Conservation (phyloP, 2,888 invertebrate species). For the Calameuta filiformis region DNA sequence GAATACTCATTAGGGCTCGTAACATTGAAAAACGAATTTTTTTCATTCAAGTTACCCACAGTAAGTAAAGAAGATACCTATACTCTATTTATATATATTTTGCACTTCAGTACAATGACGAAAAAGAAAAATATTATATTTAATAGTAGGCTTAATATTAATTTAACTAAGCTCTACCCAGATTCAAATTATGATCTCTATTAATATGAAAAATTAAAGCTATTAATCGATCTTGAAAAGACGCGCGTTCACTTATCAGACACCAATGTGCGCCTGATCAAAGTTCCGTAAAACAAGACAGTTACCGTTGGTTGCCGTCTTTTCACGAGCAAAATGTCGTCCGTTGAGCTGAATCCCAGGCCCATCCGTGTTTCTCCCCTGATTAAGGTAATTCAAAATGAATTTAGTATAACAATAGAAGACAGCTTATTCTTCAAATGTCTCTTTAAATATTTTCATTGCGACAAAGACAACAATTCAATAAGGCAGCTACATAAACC, state of each 20-base stretch:
- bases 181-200: neutral
- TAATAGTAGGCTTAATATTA: neutral
- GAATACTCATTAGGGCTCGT: neutral
- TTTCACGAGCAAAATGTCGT: constrained; percentile 48
- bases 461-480: neutral
- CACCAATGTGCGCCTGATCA: neutral
- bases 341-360: constrained; percentile 51
- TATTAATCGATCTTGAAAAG: neutral
- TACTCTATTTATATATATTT: neutral
- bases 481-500: neutral
- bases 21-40: neutral
- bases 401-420: neutral
- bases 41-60: neutral
- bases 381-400: constrained; percentile 74
- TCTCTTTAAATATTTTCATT: neutral
- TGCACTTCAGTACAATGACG: neutral
- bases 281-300: neutral
- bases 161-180: neutral
- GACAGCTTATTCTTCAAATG: neutral
- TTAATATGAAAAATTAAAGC: neutral
- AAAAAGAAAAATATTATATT: neutral
- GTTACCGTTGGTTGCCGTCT: neutral
- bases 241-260: neutral
- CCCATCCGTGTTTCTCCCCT: constrained; percentile 85
- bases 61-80: neutral